Percentiles rank a stretch among this genome's conserved stretches.
Evolutionary conservation across 2,113 vertebrate genomes (phyloP).

Genomic region (Solea solea): DNA sequence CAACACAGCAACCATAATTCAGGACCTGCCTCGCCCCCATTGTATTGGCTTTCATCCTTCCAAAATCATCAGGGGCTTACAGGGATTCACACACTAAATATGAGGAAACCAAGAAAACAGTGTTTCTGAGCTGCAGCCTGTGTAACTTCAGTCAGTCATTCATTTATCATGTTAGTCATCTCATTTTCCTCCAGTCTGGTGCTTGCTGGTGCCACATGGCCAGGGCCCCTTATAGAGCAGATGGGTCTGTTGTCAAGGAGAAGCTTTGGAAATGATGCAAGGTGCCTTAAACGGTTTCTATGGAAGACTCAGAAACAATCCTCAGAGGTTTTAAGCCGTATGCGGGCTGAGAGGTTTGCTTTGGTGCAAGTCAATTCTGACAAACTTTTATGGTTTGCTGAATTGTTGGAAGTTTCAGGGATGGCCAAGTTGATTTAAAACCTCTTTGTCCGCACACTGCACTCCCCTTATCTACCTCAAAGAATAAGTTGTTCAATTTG

Average conservation of each 20-base stretch:
- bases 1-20: conserved; percentile 46
- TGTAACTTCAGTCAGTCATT: neutral
- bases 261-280: neutral
- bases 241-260: neutral
- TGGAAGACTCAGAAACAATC: neutral
- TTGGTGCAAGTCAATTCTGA: conserved; percentile 23
- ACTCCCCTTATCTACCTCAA: conserved; percentile 9
- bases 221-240: neutral
- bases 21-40: neutral
- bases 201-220: conserved; percentile 1
- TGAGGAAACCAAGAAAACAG: too few relatives aligned
- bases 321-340: neutral
- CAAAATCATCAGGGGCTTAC: conserved; percentile 18
- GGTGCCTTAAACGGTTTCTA: neutral
- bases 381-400: conserved; percentile 21
- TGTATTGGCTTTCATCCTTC: conserved; percentile 27
- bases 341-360: neutral
- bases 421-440: conserved; percentile 37
- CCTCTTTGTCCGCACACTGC: conserved; percentile 18
- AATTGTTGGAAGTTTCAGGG: conserved; percentile 24
- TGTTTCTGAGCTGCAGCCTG: neutral
- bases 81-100: conserved; percentile 24
- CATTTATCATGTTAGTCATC: neutral
- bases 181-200: neutral
- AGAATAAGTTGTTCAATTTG: conserved; percentile 1